Evolutionary conservation across 2,888 invertebrate genomes (phyloP).

Genomic region (Heliconius charithonia): DNA sequence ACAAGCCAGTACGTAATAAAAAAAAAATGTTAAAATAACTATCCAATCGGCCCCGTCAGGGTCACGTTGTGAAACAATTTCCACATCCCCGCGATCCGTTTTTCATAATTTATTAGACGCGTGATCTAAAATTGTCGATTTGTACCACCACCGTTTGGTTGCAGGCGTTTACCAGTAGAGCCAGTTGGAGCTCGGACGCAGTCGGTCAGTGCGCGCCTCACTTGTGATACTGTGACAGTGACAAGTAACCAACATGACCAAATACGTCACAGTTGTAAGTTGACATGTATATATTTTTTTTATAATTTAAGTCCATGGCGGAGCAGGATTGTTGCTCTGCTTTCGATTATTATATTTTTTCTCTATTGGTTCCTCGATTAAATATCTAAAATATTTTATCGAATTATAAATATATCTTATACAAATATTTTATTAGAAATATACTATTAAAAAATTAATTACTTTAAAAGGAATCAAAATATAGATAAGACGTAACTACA

Average conservation of each 20-base stretch:
- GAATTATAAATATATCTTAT: neutral
- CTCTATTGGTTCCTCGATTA: neutral
- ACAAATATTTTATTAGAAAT: neutral
- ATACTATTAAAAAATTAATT: too few relatives aligned
- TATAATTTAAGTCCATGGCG: neutral
- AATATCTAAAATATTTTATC: neutral
- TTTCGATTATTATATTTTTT: neutral
- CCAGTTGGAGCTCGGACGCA: conserved; percentile 64
- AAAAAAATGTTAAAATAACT: conserved; percentile 58
- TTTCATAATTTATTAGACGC: conserved; percentile 60
- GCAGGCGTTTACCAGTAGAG: conserved; percentile 64
- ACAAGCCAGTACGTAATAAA: conserved; percentile 68
- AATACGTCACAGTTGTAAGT: conserved; percentile 77
- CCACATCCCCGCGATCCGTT: conserved; percentile 53
- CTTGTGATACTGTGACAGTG: conserved; percentile 73
- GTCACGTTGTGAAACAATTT: conserved; percentile 60
- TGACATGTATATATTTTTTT: conserved; percentile 29
- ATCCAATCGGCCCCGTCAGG: conserved; percentile 59
- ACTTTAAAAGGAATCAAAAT: neutral
- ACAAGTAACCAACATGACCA: conserved; percentile 62
- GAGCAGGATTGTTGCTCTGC: neutral
- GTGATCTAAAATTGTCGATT: conserved; percentile 54
- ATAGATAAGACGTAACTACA: neutral
- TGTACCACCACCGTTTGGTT: conserved; percentile 72
- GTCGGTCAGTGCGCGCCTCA: conserved; percentile 62